Percentiles rank a stretch among this genome's conserved stretches.
Conservation (phyloP, 2,888 invertebrate species). For the Oxyteleia sp. region DNA sequence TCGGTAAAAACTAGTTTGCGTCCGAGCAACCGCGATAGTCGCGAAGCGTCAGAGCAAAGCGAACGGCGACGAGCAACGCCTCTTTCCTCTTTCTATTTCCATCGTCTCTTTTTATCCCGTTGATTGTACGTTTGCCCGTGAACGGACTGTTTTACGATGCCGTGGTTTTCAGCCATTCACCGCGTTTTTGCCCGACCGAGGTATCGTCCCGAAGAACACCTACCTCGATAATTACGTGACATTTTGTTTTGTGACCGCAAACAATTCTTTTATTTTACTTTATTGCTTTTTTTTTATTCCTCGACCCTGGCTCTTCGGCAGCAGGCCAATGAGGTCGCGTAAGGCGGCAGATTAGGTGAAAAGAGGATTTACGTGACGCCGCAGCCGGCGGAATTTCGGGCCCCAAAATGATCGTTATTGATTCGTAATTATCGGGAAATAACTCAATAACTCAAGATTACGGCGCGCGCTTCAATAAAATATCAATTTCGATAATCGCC, state of each 20-base stretch:
- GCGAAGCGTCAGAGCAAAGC: conserved; percentile 69
- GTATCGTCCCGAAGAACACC: conserved; percentile 80
- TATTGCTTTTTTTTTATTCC: too few species aligned
- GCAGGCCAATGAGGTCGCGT: conserved; percentile 37
- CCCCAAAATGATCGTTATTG: conserved; percentile 83
- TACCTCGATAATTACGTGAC: conserved; percentile 85
- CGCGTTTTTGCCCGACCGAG: conserved; percentile 71
- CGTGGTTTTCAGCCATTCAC: conserved; percentile 76
- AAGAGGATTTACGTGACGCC: conserved; percentile 50
- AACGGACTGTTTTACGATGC: conserved; percentile 83
- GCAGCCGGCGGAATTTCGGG: conserved; percentile 38
- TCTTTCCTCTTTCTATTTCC: conserved; percentile 66
- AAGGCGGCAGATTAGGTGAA: conserved; percentile 60
- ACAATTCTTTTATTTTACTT: conserved; percentile 77
- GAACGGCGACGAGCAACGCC: conserved; percentile 65
- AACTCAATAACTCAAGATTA: conserved; percentile 83
- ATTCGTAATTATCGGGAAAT: conserved; percentile 85
- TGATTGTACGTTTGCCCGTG: conserved; percentile 79
- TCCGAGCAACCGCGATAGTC: conserved; percentile 33
- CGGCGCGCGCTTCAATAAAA: conserved; percentile 83
- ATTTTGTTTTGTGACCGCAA: conserved; percentile 83
- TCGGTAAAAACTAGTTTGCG: conserved; percentile 56
- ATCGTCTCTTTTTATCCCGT: conserved; percentile 65
- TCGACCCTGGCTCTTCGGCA: conserved; percentile 70
- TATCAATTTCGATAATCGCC: conserved; percentile 87